These are phyloP conservation scores for Octopus bimaculoides DNA, from an alignment of 1,140 invertebrate genomes.

Conservation along the genomic window DNA sequence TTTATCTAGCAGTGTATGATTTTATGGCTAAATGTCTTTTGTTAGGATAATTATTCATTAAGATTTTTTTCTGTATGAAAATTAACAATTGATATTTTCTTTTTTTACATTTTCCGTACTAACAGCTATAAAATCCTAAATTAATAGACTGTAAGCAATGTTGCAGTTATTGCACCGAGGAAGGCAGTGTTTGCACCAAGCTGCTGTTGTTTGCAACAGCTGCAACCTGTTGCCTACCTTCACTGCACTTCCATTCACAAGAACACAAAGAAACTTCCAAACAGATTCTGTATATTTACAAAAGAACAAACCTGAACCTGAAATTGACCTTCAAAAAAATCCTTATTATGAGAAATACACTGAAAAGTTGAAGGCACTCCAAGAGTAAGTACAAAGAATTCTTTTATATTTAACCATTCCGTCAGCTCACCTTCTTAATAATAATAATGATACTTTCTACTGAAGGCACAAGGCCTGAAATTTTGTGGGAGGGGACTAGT, in stretches of 20 bases:
- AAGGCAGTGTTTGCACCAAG: neutral
- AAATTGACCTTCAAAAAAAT: neutral
- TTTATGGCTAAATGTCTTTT: too few relatives aligned
- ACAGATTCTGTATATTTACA: neutral
- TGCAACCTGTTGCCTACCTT: neutral
- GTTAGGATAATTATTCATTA: too few relatives aligned
- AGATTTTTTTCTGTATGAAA: too few relatives aligned
- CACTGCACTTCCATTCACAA: neutral
- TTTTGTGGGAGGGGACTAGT: neutral
- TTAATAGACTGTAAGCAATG: neutral
- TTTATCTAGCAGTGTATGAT: too few relatives aligned
- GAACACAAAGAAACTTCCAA: neutral
- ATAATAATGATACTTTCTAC: neutral
- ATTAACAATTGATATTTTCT: too few relatives aligned
- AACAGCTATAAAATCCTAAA: neutral
- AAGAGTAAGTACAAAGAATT: neutral
- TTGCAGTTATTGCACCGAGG: neutral
- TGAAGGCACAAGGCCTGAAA: neutral
- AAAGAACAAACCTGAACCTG: neutral
- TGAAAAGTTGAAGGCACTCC: neutral
- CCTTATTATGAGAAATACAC: neutral
- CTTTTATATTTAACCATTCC: neutral
- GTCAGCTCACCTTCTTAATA: neutral
- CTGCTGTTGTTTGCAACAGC: neutral
- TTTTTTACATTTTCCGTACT: neutral